Evolutionary conservation across 2,888 invertebrate genomes (phyloP), one percentile per base, ranked within the genome.

Genomic region (Lampropteryx suffumata): DNA sequence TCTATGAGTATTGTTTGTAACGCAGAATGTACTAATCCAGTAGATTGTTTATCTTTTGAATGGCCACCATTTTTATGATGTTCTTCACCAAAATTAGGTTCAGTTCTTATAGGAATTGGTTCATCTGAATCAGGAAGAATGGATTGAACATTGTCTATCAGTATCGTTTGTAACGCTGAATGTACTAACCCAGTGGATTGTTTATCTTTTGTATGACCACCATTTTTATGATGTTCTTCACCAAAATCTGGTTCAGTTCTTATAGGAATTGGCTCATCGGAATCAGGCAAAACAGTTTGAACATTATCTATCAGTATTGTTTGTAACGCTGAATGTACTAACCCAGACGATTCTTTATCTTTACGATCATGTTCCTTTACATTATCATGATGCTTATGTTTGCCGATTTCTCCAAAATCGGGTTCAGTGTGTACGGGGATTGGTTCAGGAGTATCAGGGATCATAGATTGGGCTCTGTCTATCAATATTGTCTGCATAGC

Each of bases 401-500:
- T 59, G 10, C 62, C 59, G 43, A 52, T 42, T 44, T 62, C 53
- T 40, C 65, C 67, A 36, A 64, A 67, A n/a, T 59, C 29, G 11
- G 50, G 63, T 32, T 59, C 61, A 7, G 56, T 33, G 11, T 48
- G 48, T 33, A 54, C 46, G 2, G 65, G 63, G 29, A 53, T 55
- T 0, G 65, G 65, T 43, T 71, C 69, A 3, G 79, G 74, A 11
- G 83, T 73, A 29, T 68, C 64, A 24, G 84, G 81, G 12, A 86
- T 69, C 34, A 84, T 58, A 8, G 80, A 73, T 36, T 84, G 90
- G 1, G 91, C 88, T 65, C 83, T 89, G 59, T 92, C 91, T 68
- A 91, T 84, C 3, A 91, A 71, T 52, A 92, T 91, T 11, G 91
- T 91, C 62, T 88, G 85, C 77, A 91, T 85, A 8, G 91, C 92